Conservation (phyloP, 2,888 invertebrate species). For the Tineola bisselliella region DNA sequence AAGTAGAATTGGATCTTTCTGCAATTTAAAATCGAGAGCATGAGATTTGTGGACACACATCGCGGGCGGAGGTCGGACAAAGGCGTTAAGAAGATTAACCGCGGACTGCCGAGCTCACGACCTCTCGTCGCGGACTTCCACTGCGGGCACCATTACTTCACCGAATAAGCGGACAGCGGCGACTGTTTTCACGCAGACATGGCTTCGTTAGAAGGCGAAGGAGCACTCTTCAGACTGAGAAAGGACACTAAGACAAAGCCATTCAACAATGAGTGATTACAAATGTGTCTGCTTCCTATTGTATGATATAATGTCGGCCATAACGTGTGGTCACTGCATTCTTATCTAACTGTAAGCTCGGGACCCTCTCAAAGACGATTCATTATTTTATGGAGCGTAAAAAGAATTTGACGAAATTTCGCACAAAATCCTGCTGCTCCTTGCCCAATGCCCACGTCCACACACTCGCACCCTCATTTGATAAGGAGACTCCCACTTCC, state of each 20-base stretch:
- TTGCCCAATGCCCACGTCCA: not conserved
- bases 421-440: not conserved
- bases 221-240: too few species aligned
- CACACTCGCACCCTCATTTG: not conserved
- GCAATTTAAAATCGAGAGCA: not conserved
- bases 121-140: not conserved
- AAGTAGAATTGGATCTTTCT: not conserved
- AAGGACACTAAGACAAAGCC: too few species aligned
- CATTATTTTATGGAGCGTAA: conserved; percentile 13
- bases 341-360: not conserved
- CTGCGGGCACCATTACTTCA: not conserved
- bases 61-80: not conserved
- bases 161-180: not conserved
- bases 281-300: too few species aligned
- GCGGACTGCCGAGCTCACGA: not conserved
- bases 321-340: not conserved
- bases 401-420: conserved; percentile 8
- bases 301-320: not conserved
- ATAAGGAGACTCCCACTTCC: not conserved
- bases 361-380: conserved; percentile 11
- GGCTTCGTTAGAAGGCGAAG: too few species aligned
- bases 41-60: conserved; percentile 3
- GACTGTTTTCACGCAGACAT: too few species aligned
- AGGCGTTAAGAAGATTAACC: conserved; percentile 7
- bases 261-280: too few species aligned